Base-by-base conservation (phyloP, 1,140 invertebrate genomes). In the Argopecten irradians region DNA sequence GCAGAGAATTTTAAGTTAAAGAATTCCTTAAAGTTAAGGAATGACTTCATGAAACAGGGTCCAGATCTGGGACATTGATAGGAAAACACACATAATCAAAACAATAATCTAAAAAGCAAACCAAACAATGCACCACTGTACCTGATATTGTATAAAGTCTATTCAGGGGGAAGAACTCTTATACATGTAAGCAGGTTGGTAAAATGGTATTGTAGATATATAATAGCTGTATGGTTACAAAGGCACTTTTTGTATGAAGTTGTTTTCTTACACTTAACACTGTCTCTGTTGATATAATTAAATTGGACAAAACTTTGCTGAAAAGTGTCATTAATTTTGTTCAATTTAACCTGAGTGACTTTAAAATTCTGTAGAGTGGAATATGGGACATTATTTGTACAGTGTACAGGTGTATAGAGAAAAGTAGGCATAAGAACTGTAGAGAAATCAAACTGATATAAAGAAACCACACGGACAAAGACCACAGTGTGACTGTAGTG, bases 341-440 rank as follows among this genome's bases (percentile, higher is more conserved):
- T n/a, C 55, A 71, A 28, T 71, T 71, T 46, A 1, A 19, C 13
- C 43, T 46, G 43, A 22, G 55, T 71, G 22, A 71, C 55, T 71
- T 71, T n/a, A 5, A 71, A 1, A 71, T 71, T 71, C 1, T 71
- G 28, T n/a, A 3, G 55, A 28, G 28, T 71, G 0, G 28, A 11
- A 19, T 11, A 19, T 55, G 22, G 22, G 16, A 2, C 22, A 19
- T 19, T 55, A 8, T 55, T 71, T 71, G 55, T 71, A 71, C 11
- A n/a, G n/a, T 71, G 28, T 71, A 71, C 55, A 71, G 55, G 55
- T 71, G 55, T 71, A 71, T 71, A 71, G 19, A 16, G n/a, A 28
- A 71, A 71, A 71, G 55, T 71, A 71, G n/a, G 55, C 55, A 71
- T 71, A 71, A 71, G 55, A 71, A 5, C 55, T n/a, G n/a, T 71